These are phyloP conservation scores for Zele albiditarsus DNA, from an alignment of 2,888 invertebrate genomes.

Conservation along the genomic window DNA sequence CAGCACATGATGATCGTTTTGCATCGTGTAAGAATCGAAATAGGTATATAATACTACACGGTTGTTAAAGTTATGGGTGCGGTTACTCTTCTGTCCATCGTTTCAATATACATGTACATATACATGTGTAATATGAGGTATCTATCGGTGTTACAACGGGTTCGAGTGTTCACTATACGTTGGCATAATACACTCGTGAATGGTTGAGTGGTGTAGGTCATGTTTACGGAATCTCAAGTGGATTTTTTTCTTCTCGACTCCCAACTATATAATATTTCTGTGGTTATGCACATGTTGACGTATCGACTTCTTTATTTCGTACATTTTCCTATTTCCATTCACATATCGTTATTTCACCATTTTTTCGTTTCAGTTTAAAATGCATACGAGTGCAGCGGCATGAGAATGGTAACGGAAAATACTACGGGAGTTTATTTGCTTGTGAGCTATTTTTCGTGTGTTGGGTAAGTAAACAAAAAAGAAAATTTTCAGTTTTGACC, in stretches of 20 bases:
- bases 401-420: not conserved
- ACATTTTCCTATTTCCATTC: not conserved
- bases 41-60: not conserved
- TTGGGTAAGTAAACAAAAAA: not conserved
- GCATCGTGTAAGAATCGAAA: not conserved
- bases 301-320: not conserved
- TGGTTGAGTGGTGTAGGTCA: conserved; percentile 50
- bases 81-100: conserved; percentile 45
- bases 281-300: not conserved
- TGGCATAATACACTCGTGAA: conserved; percentile 33
- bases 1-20: not conserved
- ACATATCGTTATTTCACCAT: not conserved
- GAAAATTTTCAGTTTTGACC: not conserved
- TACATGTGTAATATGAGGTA: conserved; percentile 1
- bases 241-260: conserved; percentile 33
- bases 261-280: not conserved
- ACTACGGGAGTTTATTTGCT: not conserved
- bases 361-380: not conserved
- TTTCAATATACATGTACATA: not conserved
- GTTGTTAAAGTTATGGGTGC: conserved; percentile 52
- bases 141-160: conserved; percentile 37
- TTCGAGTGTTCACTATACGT: conserved; percentile 22
- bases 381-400: not conserved
- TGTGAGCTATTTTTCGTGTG: not conserved
- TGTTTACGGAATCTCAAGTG: conserved; percentile 52